phyloP scores from a whole-genome alignment of 2,888 invertebrate genomes.

The Drosophila setosimentum region DNA sequence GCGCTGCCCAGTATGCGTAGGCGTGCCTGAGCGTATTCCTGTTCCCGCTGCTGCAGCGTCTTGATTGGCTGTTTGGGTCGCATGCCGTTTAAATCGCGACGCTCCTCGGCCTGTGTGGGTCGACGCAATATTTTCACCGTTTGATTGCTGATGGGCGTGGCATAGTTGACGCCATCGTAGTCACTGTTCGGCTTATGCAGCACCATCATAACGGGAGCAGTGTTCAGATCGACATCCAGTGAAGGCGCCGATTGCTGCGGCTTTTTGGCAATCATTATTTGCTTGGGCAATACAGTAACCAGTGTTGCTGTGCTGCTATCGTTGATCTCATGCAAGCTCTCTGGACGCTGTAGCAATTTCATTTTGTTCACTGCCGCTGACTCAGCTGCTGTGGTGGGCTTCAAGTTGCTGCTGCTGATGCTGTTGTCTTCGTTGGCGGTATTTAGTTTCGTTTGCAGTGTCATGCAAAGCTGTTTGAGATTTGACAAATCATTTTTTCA shows the following conservation, averaged over 20 bases:
- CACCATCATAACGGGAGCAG: constrained; percentile 88
- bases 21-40: constrained; percentile 96
- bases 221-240: constrained; percentile 60
- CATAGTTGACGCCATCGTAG: constrained; percentile 89
- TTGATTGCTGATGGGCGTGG: constrained; percentile 86
- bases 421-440: constrained; percentile 49
- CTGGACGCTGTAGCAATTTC: constrained; percentile 80
- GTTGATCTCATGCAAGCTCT: constrained; percentile 51
- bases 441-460: constrained; percentile 78
- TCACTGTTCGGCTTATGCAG: constrained; percentile 90
- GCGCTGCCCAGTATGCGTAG: constrained; percentile 95
- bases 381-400: constrained; percentile 29
- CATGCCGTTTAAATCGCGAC: constrained; percentile 87
- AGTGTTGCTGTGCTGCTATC: constrained; percentile 1
- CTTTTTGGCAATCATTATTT: constrained; percentile 67
- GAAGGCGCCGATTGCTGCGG: constrained; percentile 33
- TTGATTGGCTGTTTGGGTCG: constrained; percentile 92
- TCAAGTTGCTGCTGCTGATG: constrained; percentile 13
- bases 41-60: constrained; percentile 94
- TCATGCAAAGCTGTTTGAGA: constrained; percentile 68
- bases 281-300: constrained; percentile 44
- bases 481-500: constrained; percentile 11
- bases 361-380: constrained; percentile 54
- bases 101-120: constrained; percentile 88
- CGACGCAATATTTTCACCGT: constrained; percentile 94